Evolutionary conservation across 2,888 invertebrate genomes (phyloP).

Genomic region (Smittia sp.): DNA sequence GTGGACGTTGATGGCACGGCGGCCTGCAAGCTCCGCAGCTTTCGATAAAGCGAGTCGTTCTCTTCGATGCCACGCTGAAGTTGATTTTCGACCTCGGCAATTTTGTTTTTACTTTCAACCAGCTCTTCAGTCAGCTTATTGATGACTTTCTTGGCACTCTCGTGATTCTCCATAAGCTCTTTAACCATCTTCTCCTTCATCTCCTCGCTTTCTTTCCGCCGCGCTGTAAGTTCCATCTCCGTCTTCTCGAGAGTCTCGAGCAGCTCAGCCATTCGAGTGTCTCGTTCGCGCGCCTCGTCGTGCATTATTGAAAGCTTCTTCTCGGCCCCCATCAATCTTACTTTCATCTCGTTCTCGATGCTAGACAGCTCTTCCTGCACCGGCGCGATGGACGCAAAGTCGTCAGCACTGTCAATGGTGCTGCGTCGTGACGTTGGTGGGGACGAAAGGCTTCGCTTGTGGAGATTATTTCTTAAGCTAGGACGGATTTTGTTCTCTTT

Average conservation of each 20-base stretch:
- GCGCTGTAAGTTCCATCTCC: constrained; percentile 69
- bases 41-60: constrained; percentile 69
- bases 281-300: constrained; percentile 68
- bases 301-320: constrained; percentile 70
- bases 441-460: constrained; percentile 62
- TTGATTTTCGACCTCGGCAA: constrained; percentile 53
- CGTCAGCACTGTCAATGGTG: constrained; percentile 64
- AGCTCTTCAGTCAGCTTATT: constrained; percentile 67
- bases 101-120: constrained; percentile 62
- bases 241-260: constrained; percentile 71
- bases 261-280: constrained; percentile 75
- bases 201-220: constrained; percentile 69
- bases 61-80: constrained; percentile 71
- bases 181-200: constrained; percentile 62
- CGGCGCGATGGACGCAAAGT: constrained; percentile 50
- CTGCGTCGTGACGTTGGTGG: constrained; percentile 61
- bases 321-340: constrained; percentile 67
- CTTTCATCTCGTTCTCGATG: constrained; percentile 62
- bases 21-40: constrained; percentile 71
- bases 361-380: constrained; percentile 49
- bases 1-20: constrained; percentile 43
- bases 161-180: constrained; percentile 66
- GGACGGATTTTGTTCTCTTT: constrained; percentile 60
- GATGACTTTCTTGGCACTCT: constrained; percentile 68
- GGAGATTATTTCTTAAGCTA: constrained; percentile 56